These are phyloP conservation scores for Bovichtus diacanthus DNA, from an alignment of 2,797 vertebrate genomes.

Conservation along the genomic window DNA sequence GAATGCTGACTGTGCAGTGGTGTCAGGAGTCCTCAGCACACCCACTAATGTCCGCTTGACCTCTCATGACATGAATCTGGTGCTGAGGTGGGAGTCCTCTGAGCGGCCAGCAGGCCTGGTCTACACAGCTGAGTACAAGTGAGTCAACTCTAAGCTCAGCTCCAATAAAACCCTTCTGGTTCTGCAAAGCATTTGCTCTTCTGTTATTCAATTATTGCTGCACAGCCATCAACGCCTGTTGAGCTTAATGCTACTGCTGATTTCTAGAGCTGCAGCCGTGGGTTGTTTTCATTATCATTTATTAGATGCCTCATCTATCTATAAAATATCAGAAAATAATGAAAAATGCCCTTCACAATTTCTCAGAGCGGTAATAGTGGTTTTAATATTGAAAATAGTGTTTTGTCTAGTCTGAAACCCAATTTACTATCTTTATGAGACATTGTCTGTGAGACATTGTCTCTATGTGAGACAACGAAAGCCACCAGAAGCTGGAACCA, in stretches of 20 bases:
- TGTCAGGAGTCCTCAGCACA: conserved; percentile 29
- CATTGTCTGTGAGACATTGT: no score
- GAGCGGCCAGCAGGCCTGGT: conserved; percentile 3
- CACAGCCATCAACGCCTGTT: neutral
- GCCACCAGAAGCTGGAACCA: no score
- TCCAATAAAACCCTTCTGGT: neutral
- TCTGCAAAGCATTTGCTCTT: neutral
- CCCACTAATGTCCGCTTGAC: conserved; percentile 68
- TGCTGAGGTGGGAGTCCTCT: conserved; percentile 78
- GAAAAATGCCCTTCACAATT: neutral
- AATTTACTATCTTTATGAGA: no score
- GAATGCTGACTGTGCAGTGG: conserved; percentile 15
- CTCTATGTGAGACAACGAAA: no score
- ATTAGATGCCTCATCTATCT: neutral
- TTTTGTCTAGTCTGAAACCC: neutral
- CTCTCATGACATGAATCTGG: conserved; percentile 77
- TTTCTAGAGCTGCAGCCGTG: neutral
- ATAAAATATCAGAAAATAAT: neutral
- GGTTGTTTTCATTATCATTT: neutral
- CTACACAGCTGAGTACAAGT: conserved; percentile 71
- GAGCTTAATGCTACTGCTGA: neutral
- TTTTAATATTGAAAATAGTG: neutral
- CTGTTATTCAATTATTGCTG: neutral
- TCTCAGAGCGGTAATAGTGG: neutral
- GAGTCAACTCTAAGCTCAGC: conserved; percentile 21